Evolutionary conservation across 2,113 vertebrate genomes (phyloP).

Genomic region (rabbit (Oryctolagus cuniculus)): mOryCun1.1 NC_091453.1:51465001-51465500

Average conservation of each 20-base stretch:
- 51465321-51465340: too few relatives aligned
- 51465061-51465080: not conserved
- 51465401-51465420: too few relatives aligned
- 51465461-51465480: too few relatives aligned
- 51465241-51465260: not conserved
- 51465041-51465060: not conserved
- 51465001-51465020: not conserved
- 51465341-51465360: too few relatives aligned
- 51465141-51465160: not conserved
- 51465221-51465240: too few relatives aligned
- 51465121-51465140: not conserved
- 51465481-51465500: too few relatives aligned
- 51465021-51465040: not conserved
- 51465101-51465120: not conserved
- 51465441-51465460: too few relatives aligned
- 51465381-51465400: too few relatives aligned
- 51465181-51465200: too few relatives aligned
- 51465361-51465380: too few relatives aligned
- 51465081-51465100: not conserved
- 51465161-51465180: conserved; percentile 24
- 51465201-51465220: too few relatives aligned
- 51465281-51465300: not conserved
- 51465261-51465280: not conserved
- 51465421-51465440: too few relatives aligned
- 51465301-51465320: not conserved